Evolutionary conservation across 2,888 invertebrate species (phyloP), one percentile per base, ranked within the genome.

Genomic region (Dyspetes luteomarginatus): DNA sequence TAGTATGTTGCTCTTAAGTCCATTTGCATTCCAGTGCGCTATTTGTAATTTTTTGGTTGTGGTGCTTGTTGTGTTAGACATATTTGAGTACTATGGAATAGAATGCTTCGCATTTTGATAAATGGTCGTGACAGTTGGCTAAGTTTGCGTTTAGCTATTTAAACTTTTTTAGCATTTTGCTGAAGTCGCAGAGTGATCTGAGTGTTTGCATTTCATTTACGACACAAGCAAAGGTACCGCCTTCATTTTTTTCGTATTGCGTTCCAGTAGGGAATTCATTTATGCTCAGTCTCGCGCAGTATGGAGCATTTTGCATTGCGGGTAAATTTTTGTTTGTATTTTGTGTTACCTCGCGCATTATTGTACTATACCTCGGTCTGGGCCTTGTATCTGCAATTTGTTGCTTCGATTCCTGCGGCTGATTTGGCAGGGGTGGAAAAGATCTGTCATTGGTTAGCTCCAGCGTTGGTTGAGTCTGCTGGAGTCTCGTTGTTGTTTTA

Each of bases 11-110:
- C 58, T 12, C 0, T 12, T n/a, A 7, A 84, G 15, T 0, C 81
- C 69, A 64, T 82, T 83, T 24, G 80, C 74, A 55, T 84, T 84
- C 80, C 81, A 81, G 19, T 75, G 72, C 1, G 64, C 75, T 3
- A 76, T 48, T 30, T 36, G 55, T 19, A 75, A 2, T n/a, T 64
- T 71, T 26, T 36, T 48, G 26, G 2, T 3, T 50, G 17, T 17
- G 12, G 5, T 50, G 15, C 15, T 7, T 50, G 24, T 52, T n/a
- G 0, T 52, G 2, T 2, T 19, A 4, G 9, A 22, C 24, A 52
- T 36, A 36, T 36, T 36, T 36, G 12, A 36, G 36, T 0, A 9
- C 36, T 0, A 7, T 9, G 36, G 26, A 12, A 3, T 12, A 17
- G 3, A 60, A 28, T 1, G 60, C 30, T 9, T n/a, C 9, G 15